Percentiles rank a stretch among this genome's conserved stretches.
phyloP scores from a whole-genome alignment of 2,113 vertebrate genomes.

The Xyliphius kryptos region DNA sequence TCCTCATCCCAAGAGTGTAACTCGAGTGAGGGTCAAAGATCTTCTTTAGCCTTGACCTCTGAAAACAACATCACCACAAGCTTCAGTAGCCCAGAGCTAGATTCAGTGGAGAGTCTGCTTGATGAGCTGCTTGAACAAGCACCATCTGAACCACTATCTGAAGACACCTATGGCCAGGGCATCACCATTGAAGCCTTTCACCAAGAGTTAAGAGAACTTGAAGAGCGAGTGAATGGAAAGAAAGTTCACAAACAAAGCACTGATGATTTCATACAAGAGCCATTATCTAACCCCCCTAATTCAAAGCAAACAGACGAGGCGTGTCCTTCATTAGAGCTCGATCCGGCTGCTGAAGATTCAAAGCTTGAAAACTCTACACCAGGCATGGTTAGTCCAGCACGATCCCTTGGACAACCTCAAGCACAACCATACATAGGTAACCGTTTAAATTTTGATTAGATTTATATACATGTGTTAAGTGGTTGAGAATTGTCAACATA shows the following conservation, averaged over 20 bases:
- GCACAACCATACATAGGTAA: conserved; percentile 88
- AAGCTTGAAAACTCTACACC: conserved; percentile 54
- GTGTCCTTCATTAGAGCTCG: conserved; percentile 44
- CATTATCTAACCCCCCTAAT: conserved; percentile 2
- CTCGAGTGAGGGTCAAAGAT: conserved; percentile 8
- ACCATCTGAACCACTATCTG: conserved; percentile 50
- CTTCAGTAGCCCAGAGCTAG: conserved; percentile 36
- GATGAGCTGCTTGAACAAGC: conserved; percentile 71
- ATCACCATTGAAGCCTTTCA: conserved; percentile 81
- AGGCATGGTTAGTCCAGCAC: conserved; percentile 65
- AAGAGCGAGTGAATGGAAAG: conserved; percentile 68
- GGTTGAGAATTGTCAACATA: too few relatives aligned
- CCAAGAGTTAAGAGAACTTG: conserved; percentile 77
- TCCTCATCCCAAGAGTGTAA: conserved; percentile 24
- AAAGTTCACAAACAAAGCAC: conserved; percentile 16
- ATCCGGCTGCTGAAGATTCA: conserved; percentile 11
- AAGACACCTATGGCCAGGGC: conserved; percentile 58
- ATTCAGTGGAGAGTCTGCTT: conserved; percentile 71
- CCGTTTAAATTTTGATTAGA: not conserved
- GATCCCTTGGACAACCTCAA: conserved; percentile 63
- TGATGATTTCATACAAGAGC: conserved; percentile 42
- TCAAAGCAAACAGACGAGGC: conserved; percentile 56
- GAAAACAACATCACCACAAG: conserved; percentile 31
- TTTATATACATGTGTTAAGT: too few relatives aligned
- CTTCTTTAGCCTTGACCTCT: conserved; percentile 13